Evolutionary conservation across 2,888 invertebrate genomes (phyloP).

Genomic region (Oasisia sp.): DNA sequence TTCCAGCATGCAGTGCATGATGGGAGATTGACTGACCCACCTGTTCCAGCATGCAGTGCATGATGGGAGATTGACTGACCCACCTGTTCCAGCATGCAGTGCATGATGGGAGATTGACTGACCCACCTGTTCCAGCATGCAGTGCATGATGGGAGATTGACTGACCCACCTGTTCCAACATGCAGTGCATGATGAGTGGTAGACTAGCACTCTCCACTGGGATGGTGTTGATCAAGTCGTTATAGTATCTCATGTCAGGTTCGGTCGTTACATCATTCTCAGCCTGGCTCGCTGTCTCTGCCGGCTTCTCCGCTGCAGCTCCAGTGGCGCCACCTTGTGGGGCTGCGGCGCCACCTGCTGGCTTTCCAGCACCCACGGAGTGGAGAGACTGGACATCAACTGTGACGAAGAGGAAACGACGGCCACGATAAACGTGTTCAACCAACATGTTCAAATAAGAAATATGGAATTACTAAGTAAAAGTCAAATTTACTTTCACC

Average conservation of each 20-base stretch:
- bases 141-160: too few species aligned
- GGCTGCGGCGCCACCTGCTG: neutral
- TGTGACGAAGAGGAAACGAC: neutral
- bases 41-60: too few species aligned
- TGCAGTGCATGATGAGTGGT: conserved; percentile 60
- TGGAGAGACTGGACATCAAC: neutral
- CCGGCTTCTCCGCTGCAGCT: neutral
- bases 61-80: too few species aligned
- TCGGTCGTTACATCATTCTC: neutral
- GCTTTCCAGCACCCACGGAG: neutral
- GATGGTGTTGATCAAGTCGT: conserved; percentile 61
- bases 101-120: too few species aligned
- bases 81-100: too few species aligned
- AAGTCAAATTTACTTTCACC: too few species aligned
- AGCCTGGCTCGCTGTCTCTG: neutral
- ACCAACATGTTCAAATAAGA: too few species aligned
- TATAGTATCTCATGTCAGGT: conserved; percentile 63
- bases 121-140: too few species aligned
- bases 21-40: too few species aligned
- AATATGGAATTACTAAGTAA: too few species aligned
- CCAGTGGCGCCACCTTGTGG: conserved; percentile 7
- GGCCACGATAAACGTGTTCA: neutral
- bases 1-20: too few species aligned
- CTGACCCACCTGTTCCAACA: conserved; percentile 62
- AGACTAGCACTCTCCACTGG: conserved; percentile 64